phyloP scores from a whole-genome alignment of 1,140 invertebrate genomes.

The Ptiloglossa arizonensis region DNA sequence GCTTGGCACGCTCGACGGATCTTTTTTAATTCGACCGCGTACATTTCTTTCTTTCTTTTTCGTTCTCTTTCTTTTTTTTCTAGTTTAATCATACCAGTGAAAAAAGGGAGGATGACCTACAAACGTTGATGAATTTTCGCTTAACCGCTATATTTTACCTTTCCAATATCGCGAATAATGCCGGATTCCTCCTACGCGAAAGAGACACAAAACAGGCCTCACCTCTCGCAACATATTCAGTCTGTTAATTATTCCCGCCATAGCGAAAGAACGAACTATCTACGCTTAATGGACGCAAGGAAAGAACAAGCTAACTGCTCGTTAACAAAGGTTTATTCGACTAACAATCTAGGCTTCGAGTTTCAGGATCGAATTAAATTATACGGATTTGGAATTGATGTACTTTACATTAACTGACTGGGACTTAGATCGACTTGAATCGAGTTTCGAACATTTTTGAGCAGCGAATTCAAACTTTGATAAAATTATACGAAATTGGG shows the following conservation, averaged over 20 bases:
- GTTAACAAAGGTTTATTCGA: no score
- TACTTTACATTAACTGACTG: no score
- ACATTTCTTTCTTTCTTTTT: slow-evolving; percentile 4
- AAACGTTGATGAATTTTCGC: slow-evolving; percentile 29
- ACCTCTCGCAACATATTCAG: slow-evolving; percentile 2
- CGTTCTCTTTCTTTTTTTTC: slow-evolving; percentile 5
- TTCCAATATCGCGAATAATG: slow-evolving; percentile 20
- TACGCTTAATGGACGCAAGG: not conserved
- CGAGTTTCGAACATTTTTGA: no score
- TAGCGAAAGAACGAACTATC: slow-evolving; percentile 10
- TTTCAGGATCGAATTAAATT: no score
- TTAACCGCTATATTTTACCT: slow-evolving; percentile 2
- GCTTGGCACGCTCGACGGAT: not conserved
- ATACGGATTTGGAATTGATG: no score
- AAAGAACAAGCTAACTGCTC: no score
- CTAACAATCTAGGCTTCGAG: no score
- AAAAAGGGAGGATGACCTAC: slow-evolving; percentile 23
- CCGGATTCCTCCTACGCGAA: not conserved
- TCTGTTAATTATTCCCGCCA: slow-evolving; percentile 25
- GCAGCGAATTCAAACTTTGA: no score
- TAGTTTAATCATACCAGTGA: slow-evolving; percentile 8
- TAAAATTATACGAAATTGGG: no score
- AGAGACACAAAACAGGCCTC: not conserved
- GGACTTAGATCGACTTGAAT: no score
- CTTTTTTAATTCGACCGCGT: slow-evolving; percentile 12